Conservation (phyloP, 2,888 invertebrate species). For the Coleophora flavipennella region DNA sequence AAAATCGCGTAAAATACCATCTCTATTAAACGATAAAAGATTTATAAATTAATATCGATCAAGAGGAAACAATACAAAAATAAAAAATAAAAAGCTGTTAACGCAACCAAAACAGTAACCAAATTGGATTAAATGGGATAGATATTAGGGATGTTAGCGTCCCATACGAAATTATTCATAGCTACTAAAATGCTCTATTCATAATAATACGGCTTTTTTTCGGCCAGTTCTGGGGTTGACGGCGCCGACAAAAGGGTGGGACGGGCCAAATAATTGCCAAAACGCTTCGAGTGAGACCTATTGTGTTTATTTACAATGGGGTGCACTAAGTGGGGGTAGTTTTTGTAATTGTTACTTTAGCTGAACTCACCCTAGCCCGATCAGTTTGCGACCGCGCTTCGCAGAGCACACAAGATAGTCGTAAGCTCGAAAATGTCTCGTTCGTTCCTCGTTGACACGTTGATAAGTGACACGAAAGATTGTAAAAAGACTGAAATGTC, state of each 20-base stretch:
- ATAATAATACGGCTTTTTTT: constrained; percentile 51
- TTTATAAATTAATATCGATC: background rate
- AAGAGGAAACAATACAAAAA: too few relatives aligned
- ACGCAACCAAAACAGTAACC: constrained; percentile 51
- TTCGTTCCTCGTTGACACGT: constrained; percentile 85
- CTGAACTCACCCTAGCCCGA: constrained; percentile 39
- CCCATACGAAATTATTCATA: constrained; percentile 71
- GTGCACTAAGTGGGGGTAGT: constrained; percentile 70
- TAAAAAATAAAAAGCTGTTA: constrained; percentile 26
- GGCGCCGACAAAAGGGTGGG: constrained; percentile 70
- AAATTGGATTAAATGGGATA: constrained; percentile 69
- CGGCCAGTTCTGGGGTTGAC: constrained; percentile 57
- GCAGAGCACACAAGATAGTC: constrained; percentile 22
- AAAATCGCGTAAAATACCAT: too few relatives aligned
- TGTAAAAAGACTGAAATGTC: constrained; percentile 46
- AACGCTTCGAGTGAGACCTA: constrained; percentile 68
- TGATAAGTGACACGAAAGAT: constrained; percentile 78
- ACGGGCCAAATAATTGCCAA: constrained; percentile 70
- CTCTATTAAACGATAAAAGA: too few relatives aligned
- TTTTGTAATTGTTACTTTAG: constrained; percentile 68
- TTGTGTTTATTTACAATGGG: constrained; percentile 69
- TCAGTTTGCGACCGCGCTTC: constrained; percentile 46
- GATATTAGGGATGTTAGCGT: constrained; percentile 62
- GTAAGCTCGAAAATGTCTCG: constrained; percentile 88
- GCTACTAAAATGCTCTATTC: constrained; percentile 67